phyloP scores from a whole-genome alignment of 1,140 invertebrate species.

The Sesamia nonagrioides region DNA sequence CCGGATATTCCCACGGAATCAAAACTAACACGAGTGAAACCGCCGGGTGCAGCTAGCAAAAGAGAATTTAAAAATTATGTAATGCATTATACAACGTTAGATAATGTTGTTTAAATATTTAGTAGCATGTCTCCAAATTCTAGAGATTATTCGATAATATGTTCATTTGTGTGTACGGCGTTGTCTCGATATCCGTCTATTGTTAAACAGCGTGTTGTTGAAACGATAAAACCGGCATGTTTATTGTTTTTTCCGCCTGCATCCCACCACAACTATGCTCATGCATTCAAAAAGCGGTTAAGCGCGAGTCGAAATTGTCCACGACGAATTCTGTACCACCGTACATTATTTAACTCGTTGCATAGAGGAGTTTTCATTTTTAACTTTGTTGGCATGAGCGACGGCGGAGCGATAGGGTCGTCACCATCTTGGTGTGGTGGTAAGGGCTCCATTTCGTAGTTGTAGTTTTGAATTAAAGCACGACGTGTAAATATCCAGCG shows the following conservation, averaged over 20 bases:
- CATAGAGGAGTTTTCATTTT: no score
- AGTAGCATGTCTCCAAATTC: background rate
- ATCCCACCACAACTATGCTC: slow-evolving; percentile 16
- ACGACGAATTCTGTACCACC: no score
- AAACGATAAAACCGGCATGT: slow-evolving; percentile 53
- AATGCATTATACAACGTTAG: slow-evolving; percentile 1
- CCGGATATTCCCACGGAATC: no score
- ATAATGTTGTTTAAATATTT: slow-evolving; percentile 6
- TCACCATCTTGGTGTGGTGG: no score
- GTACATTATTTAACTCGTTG: no score
- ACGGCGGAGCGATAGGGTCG: no score
- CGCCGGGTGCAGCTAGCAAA: background rate
- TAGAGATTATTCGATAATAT: slow-evolving; percentile 31
- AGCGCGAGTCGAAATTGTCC: no score
- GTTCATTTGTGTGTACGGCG: slow-evolving; percentile 37
- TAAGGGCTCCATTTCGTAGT: no score
- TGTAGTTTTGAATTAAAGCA: no score
- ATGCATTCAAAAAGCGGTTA: slow-evolving; percentile 8
- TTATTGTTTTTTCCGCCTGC: slow-evolving; percentile 57
- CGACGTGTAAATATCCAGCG: no score
- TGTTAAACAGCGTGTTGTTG: slow-evolving; percentile 50
- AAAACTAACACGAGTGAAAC: no score
- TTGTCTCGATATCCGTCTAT: slow-evolving; percentile 53
- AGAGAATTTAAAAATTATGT: background rate
- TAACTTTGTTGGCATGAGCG: no score